Percentiles rank a stretch among this genome's conserved stretches.
These are phyloP conservation scores for Ariolimax columbianus DNA, from an alignment of 2,888 invertebrate species.

Conservation along the genomic window DNA sequence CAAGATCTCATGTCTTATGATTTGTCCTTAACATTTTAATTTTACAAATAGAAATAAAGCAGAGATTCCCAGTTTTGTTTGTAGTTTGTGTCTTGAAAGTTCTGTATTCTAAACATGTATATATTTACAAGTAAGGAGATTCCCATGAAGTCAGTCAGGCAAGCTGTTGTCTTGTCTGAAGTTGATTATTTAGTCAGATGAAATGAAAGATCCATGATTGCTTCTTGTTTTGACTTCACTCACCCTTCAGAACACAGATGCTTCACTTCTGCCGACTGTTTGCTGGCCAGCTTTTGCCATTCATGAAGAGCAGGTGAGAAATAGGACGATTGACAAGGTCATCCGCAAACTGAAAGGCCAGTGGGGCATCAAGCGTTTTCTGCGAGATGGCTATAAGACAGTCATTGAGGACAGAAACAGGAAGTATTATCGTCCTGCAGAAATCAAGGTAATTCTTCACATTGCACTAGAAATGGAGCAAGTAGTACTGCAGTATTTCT, in stretches of 20 bases:
- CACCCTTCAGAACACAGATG: constrained; percentile 84
- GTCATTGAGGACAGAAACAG: constrained; percentile 89
- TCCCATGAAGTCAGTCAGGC: too few species aligned
- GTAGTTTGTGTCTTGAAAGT: too few species aligned
- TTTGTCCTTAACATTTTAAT: too few species aligned
- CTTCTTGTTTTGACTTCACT: background rate
- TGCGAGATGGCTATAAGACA: constrained; percentile 95
- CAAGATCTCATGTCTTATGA: too few species aligned
- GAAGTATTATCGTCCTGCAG: constrained; percentile 91
- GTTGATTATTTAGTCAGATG: too few species aligned
- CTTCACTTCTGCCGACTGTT: constrained; percentile 92
- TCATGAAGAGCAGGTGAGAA: constrained; percentile 93
- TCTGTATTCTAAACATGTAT: too few species aligned
- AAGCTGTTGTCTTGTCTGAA: too few species aligned
- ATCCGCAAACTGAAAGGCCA: constrained; percentile 87
- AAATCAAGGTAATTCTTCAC: constrained; percentile 86
- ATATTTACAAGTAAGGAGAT: too few species aligned
- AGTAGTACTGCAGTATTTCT: too few species aligned
- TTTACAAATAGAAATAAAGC: too few species aligned
- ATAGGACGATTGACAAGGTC: constrained; percentile 88
- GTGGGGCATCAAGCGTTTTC: constrained; percentile 95
- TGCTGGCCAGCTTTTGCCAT: constrained; percentile 99
- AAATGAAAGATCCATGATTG: background rate
- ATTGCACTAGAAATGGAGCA: too few species aligned
- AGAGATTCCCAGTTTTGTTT: too few species aligned